Evolutionary conservation across 2,888 invertebrate genomes (phyloP).

Genomic region (Stegana nigrithorax): DNA sequence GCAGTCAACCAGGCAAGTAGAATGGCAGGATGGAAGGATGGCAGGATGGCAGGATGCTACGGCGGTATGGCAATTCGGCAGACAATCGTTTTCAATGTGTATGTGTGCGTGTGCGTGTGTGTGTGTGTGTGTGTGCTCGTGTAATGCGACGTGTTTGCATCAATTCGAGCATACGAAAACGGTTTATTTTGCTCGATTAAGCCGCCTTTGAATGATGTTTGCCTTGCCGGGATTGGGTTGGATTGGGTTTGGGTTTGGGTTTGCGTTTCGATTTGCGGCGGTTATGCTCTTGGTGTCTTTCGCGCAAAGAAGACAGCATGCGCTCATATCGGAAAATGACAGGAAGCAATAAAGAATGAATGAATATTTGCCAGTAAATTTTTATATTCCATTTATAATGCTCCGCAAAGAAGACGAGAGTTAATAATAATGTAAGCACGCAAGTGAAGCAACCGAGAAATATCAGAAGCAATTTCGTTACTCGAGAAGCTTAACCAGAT

Average conservation of each 20-base stretch:
- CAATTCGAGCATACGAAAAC: constrained; percentile 62
- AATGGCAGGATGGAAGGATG: background rate
- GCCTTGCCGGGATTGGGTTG: too few relatives aligned
- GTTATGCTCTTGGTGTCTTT: background rate
- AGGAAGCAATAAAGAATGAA: constrained; percentile 12
- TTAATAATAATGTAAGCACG: constrained; percentile 10
- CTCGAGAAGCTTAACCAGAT: constrained; percentile 7
- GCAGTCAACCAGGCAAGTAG: background rate
- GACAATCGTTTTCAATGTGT: background rate
- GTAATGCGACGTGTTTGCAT: constrained; percentile 59
- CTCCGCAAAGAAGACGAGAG: background rate
- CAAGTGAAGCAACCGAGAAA: too few relatives aligned
- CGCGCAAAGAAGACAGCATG: background rate
- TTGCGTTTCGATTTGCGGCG: too few relatives aligned
- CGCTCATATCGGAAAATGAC: background rate
- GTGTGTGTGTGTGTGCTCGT: constrained; percentile 19
- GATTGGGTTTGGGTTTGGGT: too few relatives aligned
- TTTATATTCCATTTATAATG: background rate
- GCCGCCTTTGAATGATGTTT: constrained; percentile 46
- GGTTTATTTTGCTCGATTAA: constrained; percentile 68
- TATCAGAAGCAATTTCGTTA: constrained; percentile 18
- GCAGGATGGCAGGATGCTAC: too few relatives aligned
- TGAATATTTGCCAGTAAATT: constrained; percentile 5
- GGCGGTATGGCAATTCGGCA: background rate
- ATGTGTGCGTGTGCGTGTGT: background rate